Conservation (phyloP, 2,888 invertebrate genomes). For the Drepanosiphum platanoidis region DNA sequence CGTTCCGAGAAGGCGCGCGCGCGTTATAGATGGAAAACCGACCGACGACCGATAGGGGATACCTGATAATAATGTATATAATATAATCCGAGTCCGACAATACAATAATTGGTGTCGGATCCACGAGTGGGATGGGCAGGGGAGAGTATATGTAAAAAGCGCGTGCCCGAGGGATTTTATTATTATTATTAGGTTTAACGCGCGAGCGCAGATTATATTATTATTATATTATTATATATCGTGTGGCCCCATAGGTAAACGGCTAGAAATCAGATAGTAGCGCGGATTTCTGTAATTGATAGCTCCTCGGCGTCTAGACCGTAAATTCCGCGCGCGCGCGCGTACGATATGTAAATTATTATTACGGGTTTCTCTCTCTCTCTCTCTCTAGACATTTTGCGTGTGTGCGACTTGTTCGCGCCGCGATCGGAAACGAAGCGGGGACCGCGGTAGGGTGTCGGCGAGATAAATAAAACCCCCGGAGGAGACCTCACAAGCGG, state of each 20-base stretch:
- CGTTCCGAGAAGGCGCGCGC: background rate
- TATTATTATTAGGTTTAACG: background rate
- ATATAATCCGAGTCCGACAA: too few species aligned
- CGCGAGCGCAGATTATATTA: too few species aligned
- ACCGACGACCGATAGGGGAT: background rate
- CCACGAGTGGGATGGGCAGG: background rate
- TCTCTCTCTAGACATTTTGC: too few species aligned
- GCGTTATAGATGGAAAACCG: background rate
- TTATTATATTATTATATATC: background rate
- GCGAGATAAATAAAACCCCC: slow-evolving; percentile 9
- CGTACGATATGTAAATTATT: slow-evolving; percentile 1
- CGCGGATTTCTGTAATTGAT: slow-evolving; percentile 35
- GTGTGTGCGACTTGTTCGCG: too few species aligned
- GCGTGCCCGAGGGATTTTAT: background rate
- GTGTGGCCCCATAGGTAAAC: slow-evolving; percentile 3
- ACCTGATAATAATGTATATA: too few species aligned
- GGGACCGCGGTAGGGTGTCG: background rate
- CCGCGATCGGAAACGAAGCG: background rate
- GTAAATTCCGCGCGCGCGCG: background rate
- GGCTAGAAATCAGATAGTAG: slow-evolving; percentile 24
- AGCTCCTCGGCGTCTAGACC: background rate
- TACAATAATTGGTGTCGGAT: background rate
- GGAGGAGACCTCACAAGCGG: slow-evolving; percentile 30
- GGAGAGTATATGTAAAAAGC: background rate
- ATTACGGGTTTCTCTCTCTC: background rate